A percentile compares a stretch with the other conserved stretches of the same genome.
phyloP scores from a whole-genome alignment of 2,888 invertebrate species.

The Cremastinae sp. region DNA sequence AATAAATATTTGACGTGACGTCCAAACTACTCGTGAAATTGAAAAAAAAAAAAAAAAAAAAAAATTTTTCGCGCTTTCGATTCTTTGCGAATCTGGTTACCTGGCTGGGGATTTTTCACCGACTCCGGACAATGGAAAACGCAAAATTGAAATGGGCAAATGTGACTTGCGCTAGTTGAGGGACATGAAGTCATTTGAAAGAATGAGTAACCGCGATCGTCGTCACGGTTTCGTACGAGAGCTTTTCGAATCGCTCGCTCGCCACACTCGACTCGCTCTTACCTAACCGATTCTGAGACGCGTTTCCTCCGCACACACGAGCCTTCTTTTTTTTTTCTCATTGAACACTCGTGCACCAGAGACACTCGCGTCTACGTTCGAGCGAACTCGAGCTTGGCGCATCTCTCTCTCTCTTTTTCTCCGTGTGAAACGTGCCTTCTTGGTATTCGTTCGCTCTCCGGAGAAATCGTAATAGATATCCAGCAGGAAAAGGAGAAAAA shows the following conservation, averaged over 20 bases:
- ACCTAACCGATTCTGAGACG: constrained; percentile 58
- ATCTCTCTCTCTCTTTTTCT: background rate
- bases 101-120: too few relatives aligned
- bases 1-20: too few relatives aligned
- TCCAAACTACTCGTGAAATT: too few relatives aligned
- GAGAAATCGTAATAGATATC: background rate
- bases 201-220: background rate
- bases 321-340: background rate
- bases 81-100: too few relatives aligned
- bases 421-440: background rate
- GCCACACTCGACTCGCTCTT: constrained; percentile 48
- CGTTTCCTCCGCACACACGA: constrained; percentile 30
- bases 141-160: too few relatives aligned
- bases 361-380: background rate
- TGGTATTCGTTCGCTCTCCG: background rate
- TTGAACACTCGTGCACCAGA: constrained; percentile 1
- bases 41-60: too few relatives aligned
- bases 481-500: too few relatives aligned
- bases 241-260: constrained; percentile 8
- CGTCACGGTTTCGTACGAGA: background rate
- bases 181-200: constrained; percentile 2
- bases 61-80: too few relatives aligned
- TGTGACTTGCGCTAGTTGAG: too few relatives aligned
- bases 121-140: constrained; percentile 1
- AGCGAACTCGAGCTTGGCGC: too few relatives aligned